Evolutionary conservation across 2,888 invertebrate genomes (phyloP).

Genomic region (Aleiodes testaceus): DNA sequence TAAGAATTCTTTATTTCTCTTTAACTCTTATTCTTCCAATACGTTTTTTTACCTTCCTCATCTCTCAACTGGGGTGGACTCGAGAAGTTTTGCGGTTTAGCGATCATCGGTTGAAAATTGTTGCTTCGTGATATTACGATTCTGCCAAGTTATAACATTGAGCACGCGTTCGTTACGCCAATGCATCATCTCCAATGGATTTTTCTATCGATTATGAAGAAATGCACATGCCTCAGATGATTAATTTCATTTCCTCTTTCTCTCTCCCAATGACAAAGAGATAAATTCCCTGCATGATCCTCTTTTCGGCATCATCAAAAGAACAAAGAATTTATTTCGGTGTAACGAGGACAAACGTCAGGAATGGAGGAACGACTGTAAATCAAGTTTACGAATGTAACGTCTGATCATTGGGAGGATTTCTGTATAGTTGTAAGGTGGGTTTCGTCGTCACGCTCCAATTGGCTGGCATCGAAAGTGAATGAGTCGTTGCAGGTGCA

Average conservation of each 20-base stretch:
- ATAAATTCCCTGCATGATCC: constrained; percentile 1
- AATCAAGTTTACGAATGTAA: constrained; percentile 49
- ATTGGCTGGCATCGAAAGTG: constrained; percentile 49
- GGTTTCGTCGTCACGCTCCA: constrained; percentile 45
- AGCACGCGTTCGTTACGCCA: constrained; percentile 39
- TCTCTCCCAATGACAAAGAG: neutral
- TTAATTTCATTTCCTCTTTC: neutral
- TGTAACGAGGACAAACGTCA: constrained; percentile 61
- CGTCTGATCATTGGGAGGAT: constrained; percentile 15
- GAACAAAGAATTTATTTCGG: constrained; percentile 56
- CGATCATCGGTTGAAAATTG: constrained; percentile 46
- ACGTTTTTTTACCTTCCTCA: neutral
- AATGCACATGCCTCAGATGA: neutral
- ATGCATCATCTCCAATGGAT: constrained; percentile 48
- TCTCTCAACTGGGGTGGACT: neutral
- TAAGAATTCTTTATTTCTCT: constrained; percentile 23
- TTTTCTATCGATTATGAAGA: constrained; percentile 15
- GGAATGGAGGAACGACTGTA: constrained; percentile 52
- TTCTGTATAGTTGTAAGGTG: constrained; percentile 20
- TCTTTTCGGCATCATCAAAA: constrained; percentile 51
- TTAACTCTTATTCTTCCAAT: constrained; percentile 18
- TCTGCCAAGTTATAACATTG: constrained; percentile 18
- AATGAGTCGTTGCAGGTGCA: constrained; percentile 31
- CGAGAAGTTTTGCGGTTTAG: constrained; percentile 50
- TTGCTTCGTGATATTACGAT: constrained; percentile 42